Conservation (phyloP, 2,113 vertebrate genomes). For the Nothoprocta perdicaria region DNA sequence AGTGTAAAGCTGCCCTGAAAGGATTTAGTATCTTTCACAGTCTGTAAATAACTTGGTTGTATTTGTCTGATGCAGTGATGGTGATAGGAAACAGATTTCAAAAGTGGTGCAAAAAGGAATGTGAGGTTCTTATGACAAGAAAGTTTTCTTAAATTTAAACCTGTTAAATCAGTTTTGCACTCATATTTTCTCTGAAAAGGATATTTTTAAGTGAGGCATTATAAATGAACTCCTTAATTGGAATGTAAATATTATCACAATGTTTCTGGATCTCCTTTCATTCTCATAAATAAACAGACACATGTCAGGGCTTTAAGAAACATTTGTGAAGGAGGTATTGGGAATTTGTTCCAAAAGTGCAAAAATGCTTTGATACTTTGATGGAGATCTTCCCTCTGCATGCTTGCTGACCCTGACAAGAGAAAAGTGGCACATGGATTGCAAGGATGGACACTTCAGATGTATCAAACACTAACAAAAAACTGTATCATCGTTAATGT, state of each 20-base stretch:
- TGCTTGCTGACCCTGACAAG: not conserved
- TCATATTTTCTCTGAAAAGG: constrained; percentile 31
- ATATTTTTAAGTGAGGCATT: constrained; percentile 22
- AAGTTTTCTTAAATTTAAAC: constrained; percentile 67
- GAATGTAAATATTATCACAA: constrained; percentile 35
- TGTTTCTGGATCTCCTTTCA: not conserved
- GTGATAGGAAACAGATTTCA: constrained; percentile 69
- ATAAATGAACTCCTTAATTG: constrained; percentile 32
- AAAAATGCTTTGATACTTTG: not conserved
- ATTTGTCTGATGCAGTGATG: constrained; percentile 70
- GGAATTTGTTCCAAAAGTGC: not conserved
- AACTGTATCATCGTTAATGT: rapidly evolving
- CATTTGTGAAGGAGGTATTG: constrained; percentile 1
- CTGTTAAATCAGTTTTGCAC: constrained; percentile 46
- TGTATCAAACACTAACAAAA: not conserved
- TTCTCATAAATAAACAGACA: constrained; percentile 23
- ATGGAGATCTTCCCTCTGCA: not conserved
- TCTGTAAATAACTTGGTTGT: constrained; percentile 72
- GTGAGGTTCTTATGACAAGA: constrained; percentile 68
- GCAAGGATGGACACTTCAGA: not conserved
- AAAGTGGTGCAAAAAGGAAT: constrained; percentile 59
- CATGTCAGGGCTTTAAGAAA: not conserved
- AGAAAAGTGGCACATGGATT: not conserved
- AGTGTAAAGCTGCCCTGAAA: constrained; percentile 62
- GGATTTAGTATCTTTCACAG: constrained; percentile 74